These are phyloP conservation scores for Perizoma flavofasciatum DNA, from an alignment of 2,888 invertebrate species.

Conservation along the genomic window DNA sequence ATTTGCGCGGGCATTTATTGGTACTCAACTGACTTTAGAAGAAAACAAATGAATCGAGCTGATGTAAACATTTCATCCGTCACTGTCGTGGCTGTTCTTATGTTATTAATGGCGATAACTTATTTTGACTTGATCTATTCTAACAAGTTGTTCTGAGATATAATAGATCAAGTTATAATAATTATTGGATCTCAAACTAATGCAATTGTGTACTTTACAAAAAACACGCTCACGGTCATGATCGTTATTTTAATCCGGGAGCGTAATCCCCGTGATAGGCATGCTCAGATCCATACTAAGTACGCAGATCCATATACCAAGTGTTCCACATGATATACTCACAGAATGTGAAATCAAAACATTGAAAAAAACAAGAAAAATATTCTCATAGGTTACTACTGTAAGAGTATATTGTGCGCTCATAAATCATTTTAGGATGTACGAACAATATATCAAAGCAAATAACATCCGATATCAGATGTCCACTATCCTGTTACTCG, in stretches of 20 bases:
- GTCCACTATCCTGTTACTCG: slow-evolving; percentile 47
- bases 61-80: slow-evolving; percentile 46
- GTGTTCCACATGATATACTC: too few species aligned
- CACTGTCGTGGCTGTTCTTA: slow-evolving; percentile 43
- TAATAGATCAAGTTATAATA: too few species aligned
- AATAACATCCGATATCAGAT: slow-evolving; percentile 49
- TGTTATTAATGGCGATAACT: slow-evolving; percentile 42
- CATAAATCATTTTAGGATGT: slow-evolving; percentile 38
- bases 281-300: too few species aligned
- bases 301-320: too few species aligned
- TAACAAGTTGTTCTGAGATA: too few species aligned
- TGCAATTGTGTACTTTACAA: neutral
- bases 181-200: neutral
- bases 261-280: too few species aligned
- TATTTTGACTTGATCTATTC: neutral
- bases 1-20: too few species aligned
- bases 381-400: slow-evolving; percentile 1
- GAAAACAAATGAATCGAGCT: slow-evolving; percentile 25
- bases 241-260: too few species aligned
- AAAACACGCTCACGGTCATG: too few species aligned
- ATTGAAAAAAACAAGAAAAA: neutral
- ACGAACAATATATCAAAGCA: slow-evolving; percentile 52
- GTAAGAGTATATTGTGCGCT: slow-evolving; percentile 9
- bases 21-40: slow-evolving; percentile 3
- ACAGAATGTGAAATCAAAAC: too few species aligned